These are phyloP conservation scores for Whitmania pigra DNA, from an alignment of 1,140 invertebrate species.

Conservation along the genomic window DNA sequence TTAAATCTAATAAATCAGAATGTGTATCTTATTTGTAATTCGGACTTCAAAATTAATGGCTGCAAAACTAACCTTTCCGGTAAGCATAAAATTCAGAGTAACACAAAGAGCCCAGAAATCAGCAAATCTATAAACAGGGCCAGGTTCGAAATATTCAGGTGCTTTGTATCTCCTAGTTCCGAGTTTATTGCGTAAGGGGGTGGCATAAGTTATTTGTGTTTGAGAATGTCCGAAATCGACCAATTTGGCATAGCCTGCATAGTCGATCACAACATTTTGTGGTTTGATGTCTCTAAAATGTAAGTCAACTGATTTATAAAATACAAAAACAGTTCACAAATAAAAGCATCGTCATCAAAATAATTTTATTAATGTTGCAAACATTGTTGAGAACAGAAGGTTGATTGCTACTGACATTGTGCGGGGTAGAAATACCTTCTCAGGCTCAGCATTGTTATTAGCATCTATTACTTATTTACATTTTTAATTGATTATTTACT, in stretches of 20 bases:
- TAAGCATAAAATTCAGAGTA: not conserved
- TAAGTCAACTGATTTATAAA: not conserved
- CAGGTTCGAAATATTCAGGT: slow-evolving; percentile 8
- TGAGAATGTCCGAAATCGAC: slow-evolving; percentile 6
- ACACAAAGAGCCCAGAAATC: slow-evolving; percentile 8
- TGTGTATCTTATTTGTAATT: not conserved
- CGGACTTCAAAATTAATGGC: not conserved
- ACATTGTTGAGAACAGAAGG: too few species aligned
- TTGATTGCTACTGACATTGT: too few species aligned
- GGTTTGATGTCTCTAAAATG: not conserved
- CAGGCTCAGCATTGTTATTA: too few species aligned
- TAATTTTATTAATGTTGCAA: too few species aligned
- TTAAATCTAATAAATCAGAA: not conserved
- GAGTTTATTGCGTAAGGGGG: not conserved
- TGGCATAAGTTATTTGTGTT: not conserved
- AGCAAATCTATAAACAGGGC: not conserved
- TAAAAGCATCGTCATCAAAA: too few species aligned
- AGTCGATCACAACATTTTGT: not conserved
- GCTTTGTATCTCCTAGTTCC: not conserved
- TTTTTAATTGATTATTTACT: too few species aligned
- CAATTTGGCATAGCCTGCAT: slow-evolving; percentile 7
- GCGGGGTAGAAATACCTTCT: too few species aligned
- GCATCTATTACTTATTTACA: too few species aligned
- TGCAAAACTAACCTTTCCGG: not conserved
- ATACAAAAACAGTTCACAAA: too few species aligned